phyloP scores from a whole-genome alignment of 2,113 vertebrate genomes.

The Psettodes erumei region DNA sequence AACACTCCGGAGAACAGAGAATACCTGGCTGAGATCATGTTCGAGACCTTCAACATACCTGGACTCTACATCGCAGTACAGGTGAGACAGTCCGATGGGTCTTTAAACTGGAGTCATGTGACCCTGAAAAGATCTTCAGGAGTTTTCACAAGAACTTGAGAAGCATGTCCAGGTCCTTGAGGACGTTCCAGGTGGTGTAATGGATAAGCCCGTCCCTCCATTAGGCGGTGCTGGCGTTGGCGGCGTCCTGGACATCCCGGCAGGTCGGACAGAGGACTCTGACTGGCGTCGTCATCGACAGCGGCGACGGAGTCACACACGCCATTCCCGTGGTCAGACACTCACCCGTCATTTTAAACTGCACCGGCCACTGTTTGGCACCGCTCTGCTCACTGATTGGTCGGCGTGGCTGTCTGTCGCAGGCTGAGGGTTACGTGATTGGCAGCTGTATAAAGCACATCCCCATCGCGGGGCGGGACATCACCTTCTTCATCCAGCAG shows the following conservation, averaged over 20 bases:
- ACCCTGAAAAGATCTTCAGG: no score
- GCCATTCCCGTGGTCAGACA: conserved; percentile 97
- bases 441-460: conserved; percentile 99
- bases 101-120: background rate
- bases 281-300: conserved; percentile 98
- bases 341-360: no score
- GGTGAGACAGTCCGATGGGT: conserved; percentile 78
- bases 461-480: conserved; percentile 97
- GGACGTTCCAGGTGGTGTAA: no score
- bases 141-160: no score
- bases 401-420: background rate
- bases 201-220: no score
- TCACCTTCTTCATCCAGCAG: conserved; percentile 99
- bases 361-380: background rate
- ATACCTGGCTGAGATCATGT: conserved; percentile 99
- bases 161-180: no score
- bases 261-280: conserved; percentile 96
- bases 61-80: conserved; percentile 99
- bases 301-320: conserved; percentile 97
- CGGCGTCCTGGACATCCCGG: conserved; percentile 97
- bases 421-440: conserved; percentile 99
- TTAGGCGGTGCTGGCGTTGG: conserved; percentile 96
- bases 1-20: conserved; percentile 99
- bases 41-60: conserved; percentile 98
- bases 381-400: conserved; percentile 33